Evolutionary conservation across 2,888 invertebrate genomes (phyloP), one percentile per base, ranked within the genome.

Genomic region (Dusona sp.): DNA sequence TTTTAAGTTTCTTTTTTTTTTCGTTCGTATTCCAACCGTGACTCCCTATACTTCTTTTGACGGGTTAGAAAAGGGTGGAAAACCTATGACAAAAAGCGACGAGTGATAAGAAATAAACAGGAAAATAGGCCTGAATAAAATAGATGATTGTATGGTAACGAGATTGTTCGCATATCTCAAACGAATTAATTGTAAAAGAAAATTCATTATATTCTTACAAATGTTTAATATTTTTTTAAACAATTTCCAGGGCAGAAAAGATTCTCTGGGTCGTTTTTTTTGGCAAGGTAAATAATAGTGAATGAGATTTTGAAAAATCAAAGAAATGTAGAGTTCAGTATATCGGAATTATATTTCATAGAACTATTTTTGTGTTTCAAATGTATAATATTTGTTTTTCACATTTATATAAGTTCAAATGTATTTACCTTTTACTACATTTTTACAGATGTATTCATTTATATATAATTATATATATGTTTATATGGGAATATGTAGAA

Each of bases 1-100:
- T 70, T 29, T 38, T 42, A 36, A n/a, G 13, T 67, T 67, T 3
- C n/a, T 33, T 42, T 42, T 42, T 19, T 54, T 73, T 54, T 73
- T 33, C 54, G 54, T 54, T 36, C 54, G 9, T 33, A 22, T 73
- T 73, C 48, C 22, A n/a, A 48, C 29, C 16, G 33, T 73, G 51
- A 54, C 54, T 73, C 22, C 54, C 7, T 11, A 36, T 36, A 29
- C 61, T 73, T 54, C 9, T 36, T 54, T 36, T 36, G n/a, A 54
- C 16, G 0, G 11, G 54, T 29, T 25, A 6, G 6, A 9, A 48
- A 48, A 29, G 29, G 29, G 19, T 19, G 25, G 22, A 22, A 38
- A 54, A 57, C 25, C 72, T 33, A 25, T 45, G 36, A 73, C 29
- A 61, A 61, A 13, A 25, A 19, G 73, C 16, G 38, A 57, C 2